Base-by-base conservation (phyloP, 2,797 vertebrate genomes). In the Gymnothorax reevesii region DNA sequence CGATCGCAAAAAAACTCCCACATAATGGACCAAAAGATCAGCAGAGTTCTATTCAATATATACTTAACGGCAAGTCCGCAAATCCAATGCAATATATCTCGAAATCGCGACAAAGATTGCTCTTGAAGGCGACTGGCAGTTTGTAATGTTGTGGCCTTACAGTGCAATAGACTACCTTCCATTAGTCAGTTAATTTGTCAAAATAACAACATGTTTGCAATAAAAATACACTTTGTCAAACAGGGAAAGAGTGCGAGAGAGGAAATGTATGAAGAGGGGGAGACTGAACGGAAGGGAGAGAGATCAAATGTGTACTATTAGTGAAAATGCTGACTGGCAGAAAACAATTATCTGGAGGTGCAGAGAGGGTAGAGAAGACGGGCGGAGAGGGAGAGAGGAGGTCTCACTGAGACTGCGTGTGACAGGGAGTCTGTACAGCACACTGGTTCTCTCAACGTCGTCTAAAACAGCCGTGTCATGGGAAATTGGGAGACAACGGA, bases 261-360 rank as follows among this genome's bases (percentile, higher is more conserved):
- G 69, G 79, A 71, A 9, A 8, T 88, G 88, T 88, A 88, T n/a
- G 33, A 62, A 82, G 27, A 54, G 87, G 69, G 82, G 85, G 86
- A 86, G 89, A 89, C 90, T 87, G 77, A 88, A 0, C 84, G 89
- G 91, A 93, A 8, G 60, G 49, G 52, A 59, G 85, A 49, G 9
- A 60, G 10, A 94, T 91, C 91, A 90, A 83, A 62, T 84, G 77
- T 86, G 73, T 62, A 66, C 86, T 88, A 9, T 60, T 88, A 6
- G 20, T 88, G 90, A 92, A 93, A 92, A 90, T 93, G 93, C 94
- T 95, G 94, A 95, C 94, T 94, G 93, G 92, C 92, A 92, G 89
- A 94, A 95, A 92, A 87, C 82, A 33, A 90, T 89, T 86, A 87
- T 87, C 85, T 52, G 17, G 52, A 88, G 55, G 86, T n/a, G 57